Evolutionary conservation across 2,888 invertebrate genomes (phyloP), one percentile per base, ranked within the genome.

Genomic region (Nomada ferruginata): DNA sequence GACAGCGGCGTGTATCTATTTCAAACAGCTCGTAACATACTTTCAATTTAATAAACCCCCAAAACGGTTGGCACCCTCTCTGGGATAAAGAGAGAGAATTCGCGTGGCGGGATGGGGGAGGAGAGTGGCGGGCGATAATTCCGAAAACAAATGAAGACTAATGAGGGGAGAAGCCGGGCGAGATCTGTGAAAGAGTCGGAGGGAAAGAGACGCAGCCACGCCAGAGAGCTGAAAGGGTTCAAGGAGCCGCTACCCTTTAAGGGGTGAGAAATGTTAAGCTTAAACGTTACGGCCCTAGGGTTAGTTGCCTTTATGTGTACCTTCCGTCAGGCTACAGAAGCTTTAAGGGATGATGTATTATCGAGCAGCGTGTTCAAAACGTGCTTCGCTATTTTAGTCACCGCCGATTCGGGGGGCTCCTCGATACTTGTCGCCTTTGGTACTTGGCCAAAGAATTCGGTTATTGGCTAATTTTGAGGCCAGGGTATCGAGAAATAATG

Each of bases 101-200:
- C 89, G 89, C 90, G 90, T 89, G 90, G 89, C 83, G 77, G 60
- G 82, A 75, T 23, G 72, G 42, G 63, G 57, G 55, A 11, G 79
- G 86, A 65, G 90, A 90, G 90, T 86, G 90, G 90, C 84, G 89
- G 90, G 92, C 91, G 92, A 93, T 93, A 93, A 93, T 93, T 93
- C 92, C 91, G 90, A 92, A 93, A 93, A 93, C 93, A 93, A 93
- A 93, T 93, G 93, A 93, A 93, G 93, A 93, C 93, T 93, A 93
- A 93, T 93, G 93, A 93, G 93, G 91, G 85, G 92, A 91, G 91
- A 91, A 91, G 88, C 89, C 87, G 81, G 81, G 82, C 86, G 86
- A 85, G 85, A 87, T 87, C 86, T 77, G 84, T 77, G 87, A 87
- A 81, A 85, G 85, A 81, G 80, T 76, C 82, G 84, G 82, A 80